phyloP scores from a whole-genome alignment of 2,888 invertebrate species.

The Nemotelus nigrinus region DNA sequence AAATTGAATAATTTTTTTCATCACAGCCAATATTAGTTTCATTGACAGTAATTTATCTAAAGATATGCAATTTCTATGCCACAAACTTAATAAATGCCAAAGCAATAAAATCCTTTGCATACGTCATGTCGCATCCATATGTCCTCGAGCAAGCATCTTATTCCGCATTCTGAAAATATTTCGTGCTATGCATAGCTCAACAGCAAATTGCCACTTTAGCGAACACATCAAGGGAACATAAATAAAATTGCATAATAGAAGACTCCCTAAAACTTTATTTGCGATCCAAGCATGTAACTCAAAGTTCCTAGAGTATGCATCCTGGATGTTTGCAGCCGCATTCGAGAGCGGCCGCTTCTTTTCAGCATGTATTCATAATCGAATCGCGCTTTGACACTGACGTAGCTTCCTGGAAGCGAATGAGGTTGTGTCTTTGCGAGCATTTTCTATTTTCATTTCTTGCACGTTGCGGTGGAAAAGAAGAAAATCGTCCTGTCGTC shows the following conservation, averaged over 20 bases:
- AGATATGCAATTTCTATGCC: no score
- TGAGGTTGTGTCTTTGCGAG: slow-evolving; percentile 3
- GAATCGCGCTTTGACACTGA: slow-evolving; percentile 27
- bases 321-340: background rate
- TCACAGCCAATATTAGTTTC: no score
- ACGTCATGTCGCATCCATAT: no score
- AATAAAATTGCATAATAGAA: slow-evolving; percentile 44
- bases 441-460: background rate
- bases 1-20: no score
- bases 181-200: no score
- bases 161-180: no score
- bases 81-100: no score
- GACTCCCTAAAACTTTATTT: slow-evolving; percentile 43
- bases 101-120: no score
- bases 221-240: background rate
- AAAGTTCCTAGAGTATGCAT: background rate
- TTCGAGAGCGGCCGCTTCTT: background rate
- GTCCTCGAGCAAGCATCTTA: no score
- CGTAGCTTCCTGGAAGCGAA: slow-evolving; percentile 12
- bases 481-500: background rate
- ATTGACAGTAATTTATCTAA: no score
- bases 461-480: background rate
- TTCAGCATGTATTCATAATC: background rate
- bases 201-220: background rate
- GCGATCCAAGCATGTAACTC: background rate